Evolutionary conservation across 2,797 vertebrate genomes (phyloP).

Genomic region (Onychomys arenicola): DNA sequence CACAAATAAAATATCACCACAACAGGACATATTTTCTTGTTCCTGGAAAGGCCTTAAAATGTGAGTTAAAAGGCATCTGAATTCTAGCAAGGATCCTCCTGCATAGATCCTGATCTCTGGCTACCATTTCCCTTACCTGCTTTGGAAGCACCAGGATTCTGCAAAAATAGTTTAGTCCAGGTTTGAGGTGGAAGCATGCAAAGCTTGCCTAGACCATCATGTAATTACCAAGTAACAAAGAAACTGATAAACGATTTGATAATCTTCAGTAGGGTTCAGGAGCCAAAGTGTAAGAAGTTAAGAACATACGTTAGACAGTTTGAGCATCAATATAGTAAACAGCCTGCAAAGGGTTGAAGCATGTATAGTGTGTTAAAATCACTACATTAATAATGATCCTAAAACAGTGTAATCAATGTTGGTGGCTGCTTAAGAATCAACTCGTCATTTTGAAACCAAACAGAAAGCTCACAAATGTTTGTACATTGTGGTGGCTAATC

Average conservation of each 20-base stretch:
- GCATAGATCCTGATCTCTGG: neutral
- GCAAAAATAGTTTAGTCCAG: neutral
- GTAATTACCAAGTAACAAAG: neutral
- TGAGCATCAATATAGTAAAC: neutral
- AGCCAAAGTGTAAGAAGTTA: slow-evolving; percentile 15
- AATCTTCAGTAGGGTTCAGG: neutral
- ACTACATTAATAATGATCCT: neutral
- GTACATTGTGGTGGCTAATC: neutral
- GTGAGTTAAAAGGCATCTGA: neutral
- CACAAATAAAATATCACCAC: too few species aligned
- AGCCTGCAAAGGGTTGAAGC: neutral
- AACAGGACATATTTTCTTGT: neutral
- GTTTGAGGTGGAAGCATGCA: neutral
- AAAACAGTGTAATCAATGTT: neutral
- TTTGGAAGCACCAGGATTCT: neutral
- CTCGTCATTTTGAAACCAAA: neutral
- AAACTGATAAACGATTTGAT: neutral
- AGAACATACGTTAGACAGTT: neutral
- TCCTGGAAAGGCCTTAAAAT: neutral
- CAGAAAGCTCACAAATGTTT: neutral
- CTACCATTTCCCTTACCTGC: neutral
- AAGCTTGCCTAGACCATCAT: neutral
- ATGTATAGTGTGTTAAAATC: neutral
- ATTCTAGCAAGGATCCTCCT: neutral
- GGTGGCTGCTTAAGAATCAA: neutral